Percentiles rank a stretch among this genome's conserved stretches.
Evolutionary conservation across 2,888 invertebrate species (phyloP).

Genomic region (Folsomia candida): DNA sequence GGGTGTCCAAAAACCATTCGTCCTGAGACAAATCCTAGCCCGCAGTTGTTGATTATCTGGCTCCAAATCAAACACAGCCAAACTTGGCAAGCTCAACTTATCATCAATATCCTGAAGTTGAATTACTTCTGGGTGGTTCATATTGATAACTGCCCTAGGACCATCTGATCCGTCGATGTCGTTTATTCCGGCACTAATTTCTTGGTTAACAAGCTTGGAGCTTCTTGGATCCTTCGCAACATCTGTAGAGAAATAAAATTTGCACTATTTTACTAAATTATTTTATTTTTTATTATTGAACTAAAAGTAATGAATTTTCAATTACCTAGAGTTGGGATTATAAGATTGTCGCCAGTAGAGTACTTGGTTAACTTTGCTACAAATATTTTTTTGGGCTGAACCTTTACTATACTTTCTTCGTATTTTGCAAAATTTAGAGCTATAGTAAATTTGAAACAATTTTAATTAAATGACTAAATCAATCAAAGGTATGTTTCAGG

Average conservation of each 20-base stretch:
- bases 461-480: background rate
- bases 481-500: no score
- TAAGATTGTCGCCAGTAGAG: no score
- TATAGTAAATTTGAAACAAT: background rate
- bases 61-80: slow-evolving; percentile 29
- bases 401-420: slow-evolving; percentile 9
- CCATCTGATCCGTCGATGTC: slow-evolving; percentile 10
- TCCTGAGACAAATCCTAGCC: slow-evolving; percentile 23
- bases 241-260: no score
- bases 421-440: slow-evolving; percentile 25
- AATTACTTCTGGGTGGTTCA: slow-evolving; percentile 10
- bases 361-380: slow-evolving; percentile 24
- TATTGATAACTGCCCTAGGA: slow-evolving; percentile 27
- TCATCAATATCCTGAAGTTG: slow-evolving; percentile 22
- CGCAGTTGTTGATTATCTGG: slow-evolving; percentile 25
- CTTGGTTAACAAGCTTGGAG: no score
- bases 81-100: slow-evolving; percentile 23
- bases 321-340: no score
- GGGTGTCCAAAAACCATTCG: slow-evolving; percentile 20
- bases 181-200: no score
- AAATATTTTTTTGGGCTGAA: slow-evolving; percentile 14
- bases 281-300: no score
- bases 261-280: no score
- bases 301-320: no score
- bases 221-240: no score